Evolutionary conservation across 2,888 invertebrate species (phyloP).

Genomic region (Calameuta pallipes): DNA sequence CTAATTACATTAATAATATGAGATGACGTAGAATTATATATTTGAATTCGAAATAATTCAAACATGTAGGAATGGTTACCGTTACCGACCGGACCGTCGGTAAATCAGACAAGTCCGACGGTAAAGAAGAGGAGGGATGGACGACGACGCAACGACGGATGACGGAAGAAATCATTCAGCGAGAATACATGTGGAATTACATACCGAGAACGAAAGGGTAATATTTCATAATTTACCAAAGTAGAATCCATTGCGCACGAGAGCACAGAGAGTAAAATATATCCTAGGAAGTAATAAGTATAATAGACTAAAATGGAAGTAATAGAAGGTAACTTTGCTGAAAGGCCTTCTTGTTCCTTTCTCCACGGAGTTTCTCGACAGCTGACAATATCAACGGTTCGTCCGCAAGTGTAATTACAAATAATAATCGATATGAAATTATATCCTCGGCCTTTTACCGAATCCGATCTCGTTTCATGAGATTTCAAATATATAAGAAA

Average conservation of each 20-base stretch:
- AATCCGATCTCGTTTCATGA: slow-evolving; percentile 12
- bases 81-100: no score
- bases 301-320: background rate
- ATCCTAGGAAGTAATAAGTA: background rate
- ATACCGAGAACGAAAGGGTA: background rate
- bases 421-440: slow-evolving; percentile 11
- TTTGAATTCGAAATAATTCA: no score
- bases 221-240: background rate
- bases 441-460: background rate
- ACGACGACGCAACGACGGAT: no score
- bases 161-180: no score
- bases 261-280: background rate
- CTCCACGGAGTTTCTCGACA: background rate
- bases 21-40: no score
- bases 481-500: background rate
- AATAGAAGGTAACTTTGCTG: background rate
- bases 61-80: no score
- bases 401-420: slow-evolving; percentile 19
- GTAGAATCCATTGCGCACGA: background rate
- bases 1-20: no score
- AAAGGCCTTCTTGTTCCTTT: background rate
- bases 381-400: slow-evolving; percentile 5
- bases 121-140: no score
- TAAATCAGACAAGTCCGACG: no score
- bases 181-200: no score